Base-by-base conservation (phyloP, 2,888 invertebrate genomes). In the Cephus pulcher region DNA sequence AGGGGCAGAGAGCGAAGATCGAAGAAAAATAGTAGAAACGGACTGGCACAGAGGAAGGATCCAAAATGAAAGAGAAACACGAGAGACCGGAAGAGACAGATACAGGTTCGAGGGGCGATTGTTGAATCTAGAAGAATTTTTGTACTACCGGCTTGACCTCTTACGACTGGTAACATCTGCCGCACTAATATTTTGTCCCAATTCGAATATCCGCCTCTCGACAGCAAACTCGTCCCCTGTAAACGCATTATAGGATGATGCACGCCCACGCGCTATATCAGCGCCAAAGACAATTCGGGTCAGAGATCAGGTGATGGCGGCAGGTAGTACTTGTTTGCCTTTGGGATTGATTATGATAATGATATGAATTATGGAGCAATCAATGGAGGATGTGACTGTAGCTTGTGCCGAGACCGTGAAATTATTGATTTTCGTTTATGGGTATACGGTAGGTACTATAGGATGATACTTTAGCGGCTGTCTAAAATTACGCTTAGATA, bases 371-470 rank as follows among this genome's bases (percentile, higher is more conserved):
- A 79, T 68, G 56, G 37, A 70, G 78, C 77, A 76, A 83, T 80
- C 76, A 70, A 32, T 15, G 75, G 75, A 71, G 30, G 71, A 71
- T 71, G 71, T 23, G 71, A 30, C 3, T 71, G 0, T 33, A 34
- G 32, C 6, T 75, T 69, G 76, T 73, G 78, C 79, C 82, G 81
- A 81, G 84, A 79, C 82, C 82, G 85, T 82, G 77, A 81, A 87
- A 88, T 88, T 87, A 88, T 87, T 84, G 86, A 85, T 82, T 87
- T 86, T 85, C 85, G 83, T 82, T 87, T 80, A 77, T 75, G 76
- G 56, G 9, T 56, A 23, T 56, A 56, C 0, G 6, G 23, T 23
- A 56, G 23, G 23, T 56, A 56, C 9, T 56, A 23, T 6, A 23
- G 56, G 56, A 56, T 6, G 23, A 56, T 56, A 56, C 23, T 56